phyloP scores from a whole-genome alignment of 2,113 vertebrate species.

The Platysternon megacephalum region DNA sequence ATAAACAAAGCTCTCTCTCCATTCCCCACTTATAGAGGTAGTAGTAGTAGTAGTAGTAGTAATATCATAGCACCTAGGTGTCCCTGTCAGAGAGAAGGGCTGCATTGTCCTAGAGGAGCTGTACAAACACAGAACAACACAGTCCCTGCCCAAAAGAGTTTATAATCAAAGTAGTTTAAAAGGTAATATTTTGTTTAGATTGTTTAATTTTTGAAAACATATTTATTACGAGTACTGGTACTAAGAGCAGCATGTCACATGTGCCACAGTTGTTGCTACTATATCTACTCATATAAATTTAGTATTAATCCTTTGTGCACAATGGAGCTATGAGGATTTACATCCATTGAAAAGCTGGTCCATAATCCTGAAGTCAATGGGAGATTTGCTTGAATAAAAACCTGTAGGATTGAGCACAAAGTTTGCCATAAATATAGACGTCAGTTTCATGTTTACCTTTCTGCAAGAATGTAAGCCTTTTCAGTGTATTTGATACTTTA shows the following conservation, averaged over 20 bases:
- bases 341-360: not conserved
- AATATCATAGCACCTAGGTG: not conserved
- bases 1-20: not conserved
- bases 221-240: not conserved
- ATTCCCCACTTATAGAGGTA: not conserved
- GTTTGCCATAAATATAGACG: not conserved
- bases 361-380: not conserved
- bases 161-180: not conserved
- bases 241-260: not conserved
- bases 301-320: not conserved
- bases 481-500: not conserved
- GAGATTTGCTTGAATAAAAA: not conserved
- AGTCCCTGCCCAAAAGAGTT: not conserved
- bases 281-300: not conserved
- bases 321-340: not conserved
- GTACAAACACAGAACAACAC: not conserved
- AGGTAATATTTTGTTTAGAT: not conserved
- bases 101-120: not conserved
- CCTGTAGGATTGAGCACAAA: not conserved
- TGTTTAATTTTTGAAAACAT: not conserved
- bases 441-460: not conserved
- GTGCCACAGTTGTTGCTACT: not conserved
- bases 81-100: not conserved
- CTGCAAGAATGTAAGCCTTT: not conserved
- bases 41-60: too few species aligned